A percentile compares a stretch with the other conserved stretches of the same genome.
phyloP scores from a whole-genome alignment of 1,140 invertebrate genomes.

The Sinonovacula constricta region DNA sequence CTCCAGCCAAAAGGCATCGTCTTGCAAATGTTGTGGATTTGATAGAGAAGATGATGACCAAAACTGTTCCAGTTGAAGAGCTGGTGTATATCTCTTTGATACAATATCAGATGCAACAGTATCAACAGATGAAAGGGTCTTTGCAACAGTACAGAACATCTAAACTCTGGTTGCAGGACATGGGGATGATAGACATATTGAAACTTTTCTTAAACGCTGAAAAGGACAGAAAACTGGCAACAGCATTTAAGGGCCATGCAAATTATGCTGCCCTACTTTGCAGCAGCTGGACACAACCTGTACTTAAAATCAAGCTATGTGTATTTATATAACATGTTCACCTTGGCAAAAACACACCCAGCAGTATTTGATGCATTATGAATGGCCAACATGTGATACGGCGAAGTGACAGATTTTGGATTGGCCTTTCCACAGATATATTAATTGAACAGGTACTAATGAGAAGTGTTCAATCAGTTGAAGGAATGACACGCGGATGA shows the following conservation, averaged over 20 bases:
- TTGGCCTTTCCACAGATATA: conserved; percentile 75
- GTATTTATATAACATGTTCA: conserved; percentile 78
- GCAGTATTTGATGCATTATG: conserved; percentile 62
- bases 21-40: no score
- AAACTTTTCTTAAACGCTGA: no score
- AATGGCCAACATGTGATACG: no score
- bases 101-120: no score
- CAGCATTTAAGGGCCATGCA: conserved; percentile 54
- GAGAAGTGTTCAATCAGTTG: no score
- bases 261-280: conserved; percentile 78
- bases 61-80: no score
- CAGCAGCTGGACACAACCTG: conserved; percentile 77
- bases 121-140: no score
- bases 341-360: conserved; percentile 55
- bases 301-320: conserved; percentile 79
- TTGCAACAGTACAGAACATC: no score
- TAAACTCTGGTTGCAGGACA: conserved; percentile 60
- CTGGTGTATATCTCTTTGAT: no score
- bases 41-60: no score
- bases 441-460: conserved; percentile 67
- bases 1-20: no score
- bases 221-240: conserved; percentile 63
- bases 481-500: conserved; percentile 64
- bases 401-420: conserved; percentile 75
- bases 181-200: conserved; percentile 60